Conservation (phyloP, 2,113 vertebrate species). For the Paraplagusia blochii region DNA sequence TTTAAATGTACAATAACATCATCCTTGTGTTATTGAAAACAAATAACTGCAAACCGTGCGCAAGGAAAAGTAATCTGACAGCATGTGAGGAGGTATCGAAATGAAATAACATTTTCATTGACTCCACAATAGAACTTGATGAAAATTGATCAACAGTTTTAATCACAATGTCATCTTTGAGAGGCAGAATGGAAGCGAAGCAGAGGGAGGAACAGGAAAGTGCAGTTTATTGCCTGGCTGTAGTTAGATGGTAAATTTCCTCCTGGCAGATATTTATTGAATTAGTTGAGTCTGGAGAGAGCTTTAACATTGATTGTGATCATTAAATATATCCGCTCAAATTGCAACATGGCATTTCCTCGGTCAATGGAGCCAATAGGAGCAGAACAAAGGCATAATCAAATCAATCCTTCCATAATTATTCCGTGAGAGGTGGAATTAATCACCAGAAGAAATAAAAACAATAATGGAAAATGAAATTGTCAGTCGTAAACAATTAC, state of each 20-base stretch:
- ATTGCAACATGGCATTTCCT: conserved; percentile 70
- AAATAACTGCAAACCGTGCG: conserved; percentile 5
- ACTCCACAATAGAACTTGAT: conserved; percentile 72
- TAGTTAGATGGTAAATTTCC: conserved; percentile 79
- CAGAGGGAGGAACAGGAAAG: conserved; percentile 47
- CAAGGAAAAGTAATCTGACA: conserved; percentile 25
- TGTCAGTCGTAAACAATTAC: conserved; percentile 72
- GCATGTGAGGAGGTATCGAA: conserved; percentile 41
- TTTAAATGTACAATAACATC: too few relatives aligned
- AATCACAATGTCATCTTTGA: conserved; percentile 75
- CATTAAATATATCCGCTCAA: conserved; percentile 80
- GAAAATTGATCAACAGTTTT: conserved; percentile 80
- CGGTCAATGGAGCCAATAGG: conserved; percentile 63
- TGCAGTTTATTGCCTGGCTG: conserved; percentile 73
- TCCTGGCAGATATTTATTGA: conserved; percentile 79
- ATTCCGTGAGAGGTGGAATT: conserved; percentile 72
- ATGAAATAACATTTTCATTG: conserved; percentile 68
- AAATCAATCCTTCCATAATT: conserved; percentile 77
- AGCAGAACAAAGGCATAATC: conserved; percentile 73
- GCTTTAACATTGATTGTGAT: conserved; percentile 82
- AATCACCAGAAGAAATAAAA: conserved; percentile 74
- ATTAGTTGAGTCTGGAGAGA: conserved; percentile 78
- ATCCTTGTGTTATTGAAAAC: conserved; percentile 11
- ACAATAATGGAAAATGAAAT: conserved; percentile 76
- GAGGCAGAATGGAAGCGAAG: conserved; percentile 44